Evolutionary conservation across 2,888 invertebrate genomes (phyloP), one percentile per base, ranked within the genome.

Genomic region (Acanthosepion esculentum): DNA sequence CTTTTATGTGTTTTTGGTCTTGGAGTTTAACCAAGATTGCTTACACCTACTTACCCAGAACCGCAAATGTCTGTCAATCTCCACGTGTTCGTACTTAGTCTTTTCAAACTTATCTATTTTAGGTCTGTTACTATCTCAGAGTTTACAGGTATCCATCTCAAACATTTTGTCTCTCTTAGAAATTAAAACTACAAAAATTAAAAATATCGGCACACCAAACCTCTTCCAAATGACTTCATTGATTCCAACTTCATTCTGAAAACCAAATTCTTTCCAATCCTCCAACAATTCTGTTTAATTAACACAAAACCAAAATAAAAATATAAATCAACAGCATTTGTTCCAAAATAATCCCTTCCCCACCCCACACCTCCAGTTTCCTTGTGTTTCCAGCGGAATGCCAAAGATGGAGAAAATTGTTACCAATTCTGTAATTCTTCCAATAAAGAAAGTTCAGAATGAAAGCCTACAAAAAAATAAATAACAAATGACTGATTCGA

Each of bases 221-320:
- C 78, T n/a, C n/a, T 78, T n/a, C 15, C 10, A 2, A 78, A 78
- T n/a, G 15, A 78, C 15, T 78, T 78, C n/a, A 78, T n/a, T 33
- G 78, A 78, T 78, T 33, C n/a, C n/a, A 78, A 12, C n/a, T 78
- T 78, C 18, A 33, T 78, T 78, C 78, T 15, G n/a, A n/a, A 33
- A 78, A 78, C 78, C 78, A n/a, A 78, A 78, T n/a, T n/a, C 78
- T 78, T 12, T 33, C 59, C 59, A 59, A 23, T 59, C 23, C 6
- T 78, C n/a, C 15, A n/a, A 78, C n/a, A 78, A 78, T 78, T 78
- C n/a, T 78, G 12, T 78, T 78, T n/a, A 78, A n/a, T 78, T n/a
- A 78, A n/a, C 78, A 78, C n/a, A 78, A 78, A 78, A 78, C n/a
- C n/a, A 78, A 78, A 78, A 18, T 59, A 78, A 78, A n/a, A 78